phyloP scores from a whole-genome alignment of 1,140 invertebrate genomes.

The Aphis gossypii region DNA sequence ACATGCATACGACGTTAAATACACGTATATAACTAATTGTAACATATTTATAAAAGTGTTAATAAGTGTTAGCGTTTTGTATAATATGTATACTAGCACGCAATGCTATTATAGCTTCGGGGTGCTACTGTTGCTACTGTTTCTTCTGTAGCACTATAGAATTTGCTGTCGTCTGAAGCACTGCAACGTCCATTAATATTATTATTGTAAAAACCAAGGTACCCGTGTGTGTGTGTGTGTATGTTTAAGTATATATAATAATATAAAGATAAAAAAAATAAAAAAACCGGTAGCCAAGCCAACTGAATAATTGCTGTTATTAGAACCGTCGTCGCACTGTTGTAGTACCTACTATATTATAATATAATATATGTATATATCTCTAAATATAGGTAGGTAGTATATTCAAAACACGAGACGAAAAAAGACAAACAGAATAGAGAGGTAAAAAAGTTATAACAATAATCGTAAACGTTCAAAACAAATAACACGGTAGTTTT shows the following conservation, averaged over 20 bases:
- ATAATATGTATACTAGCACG: background rate
- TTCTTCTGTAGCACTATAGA: no score
- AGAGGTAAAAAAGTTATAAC: background rate
- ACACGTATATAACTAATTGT: background rate
- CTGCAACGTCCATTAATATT: background rate
- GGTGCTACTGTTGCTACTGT: background rate
- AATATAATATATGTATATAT: background rate
- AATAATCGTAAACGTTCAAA: constrained; percentile 49
- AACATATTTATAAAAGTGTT: background rate
- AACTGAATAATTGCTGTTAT: constrained; percentile 32
- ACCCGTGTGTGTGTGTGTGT: background rate
- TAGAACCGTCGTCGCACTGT: background rate
- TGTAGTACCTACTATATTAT: background rate
- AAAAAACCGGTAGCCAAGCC: constrained; percentile 43
- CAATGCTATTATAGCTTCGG: background rate
- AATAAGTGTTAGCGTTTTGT: constrained; percentile 12
- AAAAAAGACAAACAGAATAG: background rate
- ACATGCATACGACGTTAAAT: background rate
- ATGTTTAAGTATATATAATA: background rate
- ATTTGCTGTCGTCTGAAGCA: background rate
- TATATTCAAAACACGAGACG: background rate
- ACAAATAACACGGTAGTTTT: constrained; percentile 1
- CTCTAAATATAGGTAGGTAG: background rate
- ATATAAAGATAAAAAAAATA: background rate
- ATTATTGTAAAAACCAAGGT: background rate